A percentile compares a stretch with the other conserved stretches of the same genome.
Conservation (phyloP, 2,888 invertebrate species). For the Lathronympha strigana region DNA sequence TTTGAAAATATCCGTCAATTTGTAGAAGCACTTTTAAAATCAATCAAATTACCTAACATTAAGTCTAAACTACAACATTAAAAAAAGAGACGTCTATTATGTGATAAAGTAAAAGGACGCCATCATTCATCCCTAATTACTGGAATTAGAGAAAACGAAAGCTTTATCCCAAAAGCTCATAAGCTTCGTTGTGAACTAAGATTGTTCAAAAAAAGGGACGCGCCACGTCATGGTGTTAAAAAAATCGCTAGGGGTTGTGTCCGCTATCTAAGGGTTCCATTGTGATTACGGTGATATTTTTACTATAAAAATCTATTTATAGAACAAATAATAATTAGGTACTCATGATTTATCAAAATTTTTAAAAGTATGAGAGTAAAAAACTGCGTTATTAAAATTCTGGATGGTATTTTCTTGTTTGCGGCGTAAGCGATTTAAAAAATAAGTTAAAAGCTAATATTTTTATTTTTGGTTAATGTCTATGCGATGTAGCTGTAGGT, state of each 20-base stretch:
- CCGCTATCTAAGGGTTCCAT: constrained; percentile 21
- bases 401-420: no score
- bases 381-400: no score
- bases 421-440: no score
- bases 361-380: no score
- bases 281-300: background rate
- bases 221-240: constrained; percentile 53
- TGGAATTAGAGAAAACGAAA: constrained; percentile 54
- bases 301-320: background rate
- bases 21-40: background rate
- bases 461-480: no score
- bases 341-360: no score
- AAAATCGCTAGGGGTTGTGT: constrained; percentile 50
- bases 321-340: no score
- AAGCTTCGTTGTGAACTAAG: constrained; percentile 43
- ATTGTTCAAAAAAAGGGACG: constrained; percentile 51
- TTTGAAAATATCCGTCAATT: background rate
- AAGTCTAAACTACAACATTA: constrained; percentile 7
- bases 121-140: constrained; percentile 58
- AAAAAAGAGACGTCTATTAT: constrained; percentile 33
- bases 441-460: no score
- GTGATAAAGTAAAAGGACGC: constrained; percentile 50
- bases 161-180: constrained; percentile 52
- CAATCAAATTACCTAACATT: constrained; percentile 12
- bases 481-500: no score